Conservation (phyloP, 2,113 vertebrate genomes). For the Pao palembangensis region DNA sequence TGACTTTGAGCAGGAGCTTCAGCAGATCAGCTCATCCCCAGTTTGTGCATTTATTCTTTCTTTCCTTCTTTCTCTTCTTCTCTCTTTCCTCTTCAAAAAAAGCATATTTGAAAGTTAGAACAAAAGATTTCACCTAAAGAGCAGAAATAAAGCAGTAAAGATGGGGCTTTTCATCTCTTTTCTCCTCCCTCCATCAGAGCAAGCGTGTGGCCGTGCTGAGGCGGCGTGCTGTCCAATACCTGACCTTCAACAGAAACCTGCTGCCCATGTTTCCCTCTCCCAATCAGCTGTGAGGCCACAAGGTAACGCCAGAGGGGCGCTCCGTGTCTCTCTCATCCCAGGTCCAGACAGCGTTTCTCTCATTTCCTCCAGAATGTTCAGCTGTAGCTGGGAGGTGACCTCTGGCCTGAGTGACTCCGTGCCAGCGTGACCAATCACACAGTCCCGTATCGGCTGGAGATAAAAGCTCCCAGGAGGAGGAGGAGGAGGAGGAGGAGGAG, state of each 20-base stretch:
- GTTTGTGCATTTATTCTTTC: constrained; percentile 26
- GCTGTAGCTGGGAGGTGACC: constrained; percentile 35
- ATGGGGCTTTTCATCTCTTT: background rate
- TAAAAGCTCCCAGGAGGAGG: constrained; percentile 31
- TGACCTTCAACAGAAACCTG: constrained; percentile 81
- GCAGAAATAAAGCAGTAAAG: too few species aligned
- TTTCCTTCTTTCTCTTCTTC: too few species aligned
- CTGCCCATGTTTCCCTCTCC: constrained; percentile 84
- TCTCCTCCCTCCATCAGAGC: constrained; percentile 34
- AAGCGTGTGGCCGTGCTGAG: constrained; percentile 59
- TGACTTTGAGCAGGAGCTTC: constrained; percentile 87
- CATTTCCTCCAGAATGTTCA: constrained; percentile 17
- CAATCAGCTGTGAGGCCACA: constrained; percentile 40
- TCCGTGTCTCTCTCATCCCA: background rate
- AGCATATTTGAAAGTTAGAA: too few species aligned
- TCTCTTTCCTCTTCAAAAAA: background rate
- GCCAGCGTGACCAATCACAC: constrained; percentile 52
- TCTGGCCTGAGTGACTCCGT: constrained; percentile 38
- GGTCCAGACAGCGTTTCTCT: background rate
- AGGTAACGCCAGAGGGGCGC: background rate
- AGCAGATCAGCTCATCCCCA: constrained; percentile 69
- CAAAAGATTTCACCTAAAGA: too few species aligned
- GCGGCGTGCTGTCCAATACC: constrained; percentile 73
- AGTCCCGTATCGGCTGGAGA: constrained; percentile 24
- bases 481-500: constrained; percentile 12